Base-by-base conservation (phyloP, 2,797 vertebrate genomes). In the Caiman crocodilus region DNA sequence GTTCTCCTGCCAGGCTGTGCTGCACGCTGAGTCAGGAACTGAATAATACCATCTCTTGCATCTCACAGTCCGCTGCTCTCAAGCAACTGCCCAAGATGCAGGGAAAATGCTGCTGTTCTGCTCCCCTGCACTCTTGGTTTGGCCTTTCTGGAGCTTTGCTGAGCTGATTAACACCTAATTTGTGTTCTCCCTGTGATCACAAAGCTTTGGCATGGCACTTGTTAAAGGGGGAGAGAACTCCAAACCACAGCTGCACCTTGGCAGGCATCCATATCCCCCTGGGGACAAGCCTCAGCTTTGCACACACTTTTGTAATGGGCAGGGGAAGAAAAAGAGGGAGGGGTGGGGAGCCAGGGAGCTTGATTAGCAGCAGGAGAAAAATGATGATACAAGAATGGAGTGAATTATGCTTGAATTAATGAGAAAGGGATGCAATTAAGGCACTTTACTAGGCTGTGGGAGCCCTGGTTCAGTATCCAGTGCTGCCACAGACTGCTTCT, bases 241-340 rank as follows among this genome's bases (percentile, higher is more conserved):
- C 5, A 2, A 26, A 23, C 71, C 55, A 2, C 11, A 4, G 32
- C 55, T 75, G 55, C 21, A 6, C 32, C 61, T 59, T 63, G 8
- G 55, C 5, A 1, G 5, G 13, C 8, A 17, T 10, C 26, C 9
- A 1, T 7, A 32, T 26, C 13, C 50, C 32, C 30, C 2, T 3
- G 5, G 63, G 58, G 75, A 25, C 23, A 32, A 21, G 10, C 64
- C 15, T 42, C 20, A 25, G 64, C 74, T 76, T 78, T 28, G 50
- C 21, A 17, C 30, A 59, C 17, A 28, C 0, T 23, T 63, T 17
- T 32, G 60, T 64, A 65, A 65, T 28, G 25, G 4, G n/a, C 4
- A 14, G 15, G 60, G 61, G 23, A 50, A 56, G 9, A 21, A 20
- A 55, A 21, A 25, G 65, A 56, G 63, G 21, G 56, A 63, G 23